Base-by-base conservation (phyloP, 2,797 vertebrate genomes). In the Thaleichthys pacificus region DNA sequence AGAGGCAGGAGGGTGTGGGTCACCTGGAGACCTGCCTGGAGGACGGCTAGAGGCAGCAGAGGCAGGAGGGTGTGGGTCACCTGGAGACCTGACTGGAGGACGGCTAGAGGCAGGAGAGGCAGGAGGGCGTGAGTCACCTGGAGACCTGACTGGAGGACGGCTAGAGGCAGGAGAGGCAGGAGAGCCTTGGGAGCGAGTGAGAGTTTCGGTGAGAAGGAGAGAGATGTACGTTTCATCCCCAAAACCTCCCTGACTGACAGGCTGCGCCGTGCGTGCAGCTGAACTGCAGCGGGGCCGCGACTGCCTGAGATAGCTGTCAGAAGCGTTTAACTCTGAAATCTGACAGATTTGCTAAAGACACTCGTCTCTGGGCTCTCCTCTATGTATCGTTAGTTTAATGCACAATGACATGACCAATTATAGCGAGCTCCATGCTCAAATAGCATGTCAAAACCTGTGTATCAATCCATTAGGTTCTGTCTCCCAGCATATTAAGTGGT, bases 371-470 rank as follows among this genome's bases (percentile, higher is more conserved):
- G 95, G 94, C 94, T 92, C 88, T 93, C 86, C 89, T 94, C 93
- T 89, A 93, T 94, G 93, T 93, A 92, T 95, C 91, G 93, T 95
- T 96, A 95, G 94, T 95, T 94, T 96, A 96, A 97, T 97, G 92
- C 94, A 90, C 93, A 93, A 92, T 95, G 95, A 96, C 93, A 92
- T 89, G 93, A 94, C 93, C 95, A 96, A 97, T 97, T 97, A 96
- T 91, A 94, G 93, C 80, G 89, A 94, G 94, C 93, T 94, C 93
- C 91, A 94, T 94, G 94, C 94, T 96, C 94, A 96, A 96, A 96
- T 93, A 95, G 93, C 91, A 95, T 95, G 95, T 96, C 96, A 96
- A 93, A 96, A 93, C 92, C 94, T 94, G 94, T 96, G 95, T 95
- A 96, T 96, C 94, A 95, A 92, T 94, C 91, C 87, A 93, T 94